These are phyloP conservation scores for Brenthis ino DNA, from an alignment of 2,888 invertebrate species.

Conservation along the genomic window DNA sequence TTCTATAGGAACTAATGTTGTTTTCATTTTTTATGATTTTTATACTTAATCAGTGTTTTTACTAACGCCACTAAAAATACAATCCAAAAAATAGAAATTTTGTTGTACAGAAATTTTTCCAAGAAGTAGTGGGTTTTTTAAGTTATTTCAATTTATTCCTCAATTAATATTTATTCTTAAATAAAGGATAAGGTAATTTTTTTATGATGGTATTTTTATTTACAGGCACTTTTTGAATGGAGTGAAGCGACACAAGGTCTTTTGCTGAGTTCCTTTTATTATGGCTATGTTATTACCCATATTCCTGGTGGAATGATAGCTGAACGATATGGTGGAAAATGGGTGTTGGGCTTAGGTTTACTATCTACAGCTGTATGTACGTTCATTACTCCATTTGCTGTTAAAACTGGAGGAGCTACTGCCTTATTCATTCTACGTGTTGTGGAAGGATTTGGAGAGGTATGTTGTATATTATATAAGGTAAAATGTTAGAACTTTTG, in stretches of 20 bases:
- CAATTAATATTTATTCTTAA: too few relatives aligned
- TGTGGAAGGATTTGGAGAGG: slow-evolving; percentile 85
- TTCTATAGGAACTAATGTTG: too few relatives aligned
- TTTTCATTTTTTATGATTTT: too few relatives aligned
- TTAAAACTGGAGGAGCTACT: slow-evolving; percentile 79
- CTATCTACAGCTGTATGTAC: slow-evolving; percentile 91
- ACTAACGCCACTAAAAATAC: too few relatives aligned
- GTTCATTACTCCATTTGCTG: slow-evolving; percentile 88
- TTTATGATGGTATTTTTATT: slow-evolving; percentile 3
- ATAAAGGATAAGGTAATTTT: not conserved
- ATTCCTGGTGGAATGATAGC: slow-evolving; percentile 92
- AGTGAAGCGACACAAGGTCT: slow-evolving; percentile 87
- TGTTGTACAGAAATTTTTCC: too few relatives aligned
- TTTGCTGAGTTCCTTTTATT: slow-evolving; percentile 91
- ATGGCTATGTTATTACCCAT: slow-evolving; percentile 92
- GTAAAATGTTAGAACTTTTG: not conserved
- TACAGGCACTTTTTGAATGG: slow-evolving; percentile 82
- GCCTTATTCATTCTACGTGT: slow-evolving; percentile 82
- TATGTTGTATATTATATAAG: slow-evolving; percentile 45
- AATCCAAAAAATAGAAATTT: too few relatives aligned
- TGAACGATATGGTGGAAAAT: slow-evolving; percentile 92
- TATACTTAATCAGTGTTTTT: too few relatives aligned
- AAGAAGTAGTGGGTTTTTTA: too few relatives aligned
- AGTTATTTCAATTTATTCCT: too few relatives aligned
- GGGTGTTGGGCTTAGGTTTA: slow-evolving; percentile 90